A percentile compares a stretch with the other conserved stretches of the same genome.
Conservation (phyloP, 2,888 invertebrate genomes). For the Papilio protenor region DNA sequence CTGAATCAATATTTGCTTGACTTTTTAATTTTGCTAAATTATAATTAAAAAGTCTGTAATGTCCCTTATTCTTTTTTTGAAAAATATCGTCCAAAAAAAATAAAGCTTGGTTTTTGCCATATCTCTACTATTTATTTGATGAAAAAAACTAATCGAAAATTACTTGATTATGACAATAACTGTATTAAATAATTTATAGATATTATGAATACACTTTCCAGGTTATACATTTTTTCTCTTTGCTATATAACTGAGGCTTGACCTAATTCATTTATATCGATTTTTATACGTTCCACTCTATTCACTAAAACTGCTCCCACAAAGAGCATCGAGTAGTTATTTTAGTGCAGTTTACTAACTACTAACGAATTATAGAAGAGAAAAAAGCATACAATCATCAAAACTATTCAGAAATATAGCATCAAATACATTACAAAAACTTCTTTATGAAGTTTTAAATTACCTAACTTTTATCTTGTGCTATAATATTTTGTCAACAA, state of each 20-base stretch:
- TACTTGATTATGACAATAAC: not conserved
- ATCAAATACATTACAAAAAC: not conserved
- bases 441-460: not conserved
- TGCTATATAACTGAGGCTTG: slow-evolving; percentile 6
- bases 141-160: not conserved
- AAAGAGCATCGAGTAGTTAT: not conserved
- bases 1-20: not conserved
- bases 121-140: not conserved
- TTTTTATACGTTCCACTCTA: slow-evolving; percentile 15
- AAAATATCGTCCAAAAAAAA: too few species aligned
- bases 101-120: too few species aligned
- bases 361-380: not conserved
- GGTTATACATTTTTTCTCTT: not conserved
- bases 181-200: not conserved
- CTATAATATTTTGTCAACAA: not conserved
- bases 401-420: not conserved
- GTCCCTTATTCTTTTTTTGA: not conserved
- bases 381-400: not conserved
- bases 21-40: not conserved
- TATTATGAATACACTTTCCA: not conserved
- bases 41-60: not conserved
- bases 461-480: not conserved
- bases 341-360: not conserved
- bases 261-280: slow-evolving; percentile 6
- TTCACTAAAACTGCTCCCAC: not conserved